Evolutionary conservation across 2,888 invertebrate species (phyloP), one percentile per base, ranked within the genome.

Genomic region (Chrysolina oricalcia): DNA sequence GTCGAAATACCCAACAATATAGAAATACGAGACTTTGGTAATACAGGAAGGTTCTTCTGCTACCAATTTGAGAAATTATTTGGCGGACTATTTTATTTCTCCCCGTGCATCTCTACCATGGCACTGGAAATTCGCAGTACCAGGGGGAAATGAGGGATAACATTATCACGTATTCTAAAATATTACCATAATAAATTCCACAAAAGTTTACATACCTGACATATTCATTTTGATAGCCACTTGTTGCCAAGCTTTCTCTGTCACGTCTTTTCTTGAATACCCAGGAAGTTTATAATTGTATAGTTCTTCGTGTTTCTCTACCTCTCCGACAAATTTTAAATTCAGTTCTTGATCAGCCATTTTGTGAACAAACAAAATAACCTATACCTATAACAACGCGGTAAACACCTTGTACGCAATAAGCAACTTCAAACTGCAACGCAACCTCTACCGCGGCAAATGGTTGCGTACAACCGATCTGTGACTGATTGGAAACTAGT

Each of bases 251-350:
- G 65, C 65, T 65, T 65, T 43, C 41, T 65, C 65, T 4, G 65
- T 65, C 43, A 65, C 15, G 17, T 65, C 65, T n/a, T 43, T 65
- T 15, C 65, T 46, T 17, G 65, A 65, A 21, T 65, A 65, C 19
- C 46, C 65, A 15, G 65, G 65, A 21, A 65, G 41, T 15, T 72
- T 64, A 21, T 63, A 65, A 35, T 72, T 72, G n/a, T 72, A 72
- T 23, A 72, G 21, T 35, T 48, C 23, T 27, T 17, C 19, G 40
- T 63, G 48, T 65, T 72, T 72, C 46, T 35, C 50, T 50, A 72
- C 72, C 48, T 72, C 72, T 17, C 23, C 64, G 17, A 64, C 65
- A 50, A 72, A 48, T 72, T 65, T 72, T 46, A 65, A 35, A 56
- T 50, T 64, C 46, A 15, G 21, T 27, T 35, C 64, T 17, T 64